These are phyloP conservation scores for Cephus sareptanus DNA, from an alignment of 2,888 invertebrate species.

Conservation along the genomic window DNA sequence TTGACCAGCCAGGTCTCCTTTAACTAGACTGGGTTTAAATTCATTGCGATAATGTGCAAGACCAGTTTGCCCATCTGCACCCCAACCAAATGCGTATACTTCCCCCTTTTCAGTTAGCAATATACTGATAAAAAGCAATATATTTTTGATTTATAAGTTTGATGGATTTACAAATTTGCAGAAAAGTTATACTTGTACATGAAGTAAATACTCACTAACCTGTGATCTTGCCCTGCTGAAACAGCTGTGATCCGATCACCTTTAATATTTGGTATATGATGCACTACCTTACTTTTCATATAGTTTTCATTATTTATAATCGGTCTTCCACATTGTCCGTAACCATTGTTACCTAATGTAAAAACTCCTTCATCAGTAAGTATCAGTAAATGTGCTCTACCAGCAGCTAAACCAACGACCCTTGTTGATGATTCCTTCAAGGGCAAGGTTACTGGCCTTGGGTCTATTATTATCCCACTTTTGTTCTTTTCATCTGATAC, in stretches of 20 bases:
- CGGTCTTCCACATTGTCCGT: slow-evolving; percentile 92
- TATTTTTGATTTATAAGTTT: slow-evolving; percentile 9
- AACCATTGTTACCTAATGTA: slow-evolving; percentile 90
- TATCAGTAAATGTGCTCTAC: slow-evolving; percentile 87
- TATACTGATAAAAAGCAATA: slow-evolving; percentile 69
- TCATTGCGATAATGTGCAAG: slow-evolving; percentile 76
- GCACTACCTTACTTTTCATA: slow-evolving; percentile 73
- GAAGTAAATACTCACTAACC: slow-evolving; percentile 63
- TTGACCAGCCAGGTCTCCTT: slow-evolving; percentile 87
- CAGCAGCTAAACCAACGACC: slow-evolving; percentile 77
- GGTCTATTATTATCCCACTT: slow-evolving; percentile 76
- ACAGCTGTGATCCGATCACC: slow-evolving; percentile 75
- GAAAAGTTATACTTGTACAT: slow-evolving; percentile 11
- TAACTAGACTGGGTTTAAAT: slow-evolving; percentile 71
- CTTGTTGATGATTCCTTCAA: slow-evolving; percentile 70
- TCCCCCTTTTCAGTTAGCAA: slow-evolving; percentile 83
- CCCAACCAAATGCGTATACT: slow-evolving; percentile 92
- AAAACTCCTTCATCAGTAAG: slow-evolving; percentile 85
- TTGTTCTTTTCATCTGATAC: slow-evolving; percentile 71
- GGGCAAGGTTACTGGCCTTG: slow-evolving; percentile 78
- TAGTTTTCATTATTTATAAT: slow-evolving; percentile 84
- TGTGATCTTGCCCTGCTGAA: slow-evolving; percentile 93
- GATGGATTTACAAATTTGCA: slow-evolving; percentile 8
- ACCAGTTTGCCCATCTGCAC: slow-evolving; percentile 95
- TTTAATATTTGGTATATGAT: slow-evolving; percentile 75